phyloP scores from a whole-genome alignment of 2,888 invertebrate species.

The Glyphotaelius pellucidus region DNA sequence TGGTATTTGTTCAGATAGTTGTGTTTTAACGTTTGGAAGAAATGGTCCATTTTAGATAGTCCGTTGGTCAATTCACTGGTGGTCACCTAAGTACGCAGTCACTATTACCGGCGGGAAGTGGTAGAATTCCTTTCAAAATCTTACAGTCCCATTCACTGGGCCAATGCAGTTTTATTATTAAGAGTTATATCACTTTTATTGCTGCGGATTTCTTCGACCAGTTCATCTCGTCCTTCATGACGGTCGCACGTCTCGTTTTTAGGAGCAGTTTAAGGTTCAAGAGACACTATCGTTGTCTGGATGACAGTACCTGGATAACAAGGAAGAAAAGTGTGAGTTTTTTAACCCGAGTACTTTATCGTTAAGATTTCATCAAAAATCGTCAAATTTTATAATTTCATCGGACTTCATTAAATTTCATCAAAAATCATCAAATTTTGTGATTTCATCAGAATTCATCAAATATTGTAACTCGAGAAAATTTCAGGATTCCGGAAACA shows the following conservation, averaged over 20 bases:
- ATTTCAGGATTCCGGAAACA: not conserved
- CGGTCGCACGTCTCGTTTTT: slow-evolving; percentile 41
- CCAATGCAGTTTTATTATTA: slow-evolving; percentile 12
- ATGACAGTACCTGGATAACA: not conserved
- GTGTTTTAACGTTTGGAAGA: not conserved
- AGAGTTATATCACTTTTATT: slow-evolving; percentile 10
- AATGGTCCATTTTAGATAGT: not conserved
- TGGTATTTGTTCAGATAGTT: not conserved
- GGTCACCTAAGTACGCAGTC: not conserved
- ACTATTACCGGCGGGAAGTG: not conserved
- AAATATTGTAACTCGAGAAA: not conserved
- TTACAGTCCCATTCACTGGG: slow-evolving; percentile 26
- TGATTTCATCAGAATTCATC: no score
- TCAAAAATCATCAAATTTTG: no score
- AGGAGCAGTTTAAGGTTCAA: slow-evolving; percentile 27
- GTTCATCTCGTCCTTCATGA: slow-evolving; percentile 48
- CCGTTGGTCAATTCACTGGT: not conserved
- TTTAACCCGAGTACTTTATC: not conserved
- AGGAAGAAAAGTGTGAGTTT: not conserved
- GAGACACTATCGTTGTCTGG: not conserved
- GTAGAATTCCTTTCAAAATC: slow-evolving; percentile 38
- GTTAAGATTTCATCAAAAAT: not conserved
- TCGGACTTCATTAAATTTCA: no score
- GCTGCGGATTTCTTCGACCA: slow-evolving; percentile 10
- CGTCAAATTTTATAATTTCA: no score